Evolutionary conservation across 1,140 invertebrate genomes (phyloP).

Genomic region (Geopemphigus sp.): DNA sequence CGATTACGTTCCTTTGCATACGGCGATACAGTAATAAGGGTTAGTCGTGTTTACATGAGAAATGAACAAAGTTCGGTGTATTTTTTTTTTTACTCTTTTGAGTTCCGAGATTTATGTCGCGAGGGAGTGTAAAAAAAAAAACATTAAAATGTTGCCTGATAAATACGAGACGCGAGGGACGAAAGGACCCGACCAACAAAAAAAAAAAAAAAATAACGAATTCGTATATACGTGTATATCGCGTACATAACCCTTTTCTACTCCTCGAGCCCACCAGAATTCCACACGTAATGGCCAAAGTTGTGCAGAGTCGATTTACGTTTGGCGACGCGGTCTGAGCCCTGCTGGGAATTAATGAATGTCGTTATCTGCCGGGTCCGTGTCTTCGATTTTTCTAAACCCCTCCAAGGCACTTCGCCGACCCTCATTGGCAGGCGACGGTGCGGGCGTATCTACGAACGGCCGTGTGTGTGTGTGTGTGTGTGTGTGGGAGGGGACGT

Average conservation of each 20-base stretch:
- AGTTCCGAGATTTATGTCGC: conserved; percentile 45
- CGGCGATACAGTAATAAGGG: neutral
- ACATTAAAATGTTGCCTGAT: conserved; percentile 45
- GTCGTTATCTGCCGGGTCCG: conserved; percentile 48
- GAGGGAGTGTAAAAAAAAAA: conserved; percentile 39
- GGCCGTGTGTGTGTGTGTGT: no score
- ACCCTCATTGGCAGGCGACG: conserved; percentile 29
- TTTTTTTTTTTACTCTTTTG: conserved; percentile 31
- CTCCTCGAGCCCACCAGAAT: conserved; percentile 8
- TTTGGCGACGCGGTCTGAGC: conserved; percentile 44
- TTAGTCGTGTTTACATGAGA: conserved; percentile 22
- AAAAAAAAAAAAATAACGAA: neutral
- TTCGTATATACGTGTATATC: neutral
- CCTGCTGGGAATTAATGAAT: conserved; percentile 46
- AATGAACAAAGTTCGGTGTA: conserved; percentile 15
- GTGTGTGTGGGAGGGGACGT: no score
- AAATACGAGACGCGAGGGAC: conserved; percentile 37
- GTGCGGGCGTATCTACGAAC: no score
- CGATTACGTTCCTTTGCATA: neutral
- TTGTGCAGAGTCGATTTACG: conserved; percentile 47
- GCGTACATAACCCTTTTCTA: conserved; percentile 19
- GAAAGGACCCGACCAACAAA: conserved; percentile 29
- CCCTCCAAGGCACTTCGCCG: conserved; percentile 37
- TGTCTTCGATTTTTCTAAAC: conserved; percentile 48
- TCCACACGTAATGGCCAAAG: conserved; percentile 44